These are phyloP conservation scores for Amphiduros pacificus DNA, from an alignment of 2,888 invertebrate genomes.

Conservation along the genomic window DNA sequence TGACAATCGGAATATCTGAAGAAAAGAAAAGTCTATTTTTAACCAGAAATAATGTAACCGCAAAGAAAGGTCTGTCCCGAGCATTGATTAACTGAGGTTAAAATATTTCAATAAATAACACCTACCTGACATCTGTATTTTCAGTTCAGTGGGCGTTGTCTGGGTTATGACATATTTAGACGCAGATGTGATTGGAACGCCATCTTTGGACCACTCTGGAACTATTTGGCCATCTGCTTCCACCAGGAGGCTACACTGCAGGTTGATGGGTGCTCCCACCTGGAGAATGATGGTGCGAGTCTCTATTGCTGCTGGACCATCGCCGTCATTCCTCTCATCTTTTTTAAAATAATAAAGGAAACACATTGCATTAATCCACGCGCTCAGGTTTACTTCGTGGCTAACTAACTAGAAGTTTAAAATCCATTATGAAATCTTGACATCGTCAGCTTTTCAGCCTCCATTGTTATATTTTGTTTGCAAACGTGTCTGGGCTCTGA, in stretches of 20 bases:
- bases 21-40: too few relatives aligned
- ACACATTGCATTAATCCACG: too few relatives aligned
- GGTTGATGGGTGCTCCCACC: conserved; percentile 8
- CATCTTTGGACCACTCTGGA: conserved; percentile 23
- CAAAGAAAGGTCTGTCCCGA: neutral
- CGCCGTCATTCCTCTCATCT: conserved; percentile 7
- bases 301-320: conserved; percentile 2
- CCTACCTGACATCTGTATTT: conserved; percentile 21
- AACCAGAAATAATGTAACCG: too few relatives aligned
- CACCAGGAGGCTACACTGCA: conserved; percentile 25
- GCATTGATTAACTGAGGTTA: neutral
- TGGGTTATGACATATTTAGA: conserved; percentile 22
- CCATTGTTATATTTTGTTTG: too few relatives aligned
- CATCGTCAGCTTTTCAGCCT: too few relatives aligned
- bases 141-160: conserved; percentile 9
- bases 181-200: conserved; percentile 7
- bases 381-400: too few relatives aligned
- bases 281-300: conserved; percentile 1
- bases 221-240: conserved; percentile 10
- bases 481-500: too few relatives aligned
- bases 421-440: too few relatives aligned
- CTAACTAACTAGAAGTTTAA: too few relatives aligned
- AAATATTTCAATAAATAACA: neutral
- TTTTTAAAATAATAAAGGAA: too few relatives aligned
- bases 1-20: too few relatives aligned